These are phyloP conservation scores for Austrofundulus limnaeus DNA, from an alignment of 2,113 vertebrate genomes.

Conservation along the genomic window DNA sequence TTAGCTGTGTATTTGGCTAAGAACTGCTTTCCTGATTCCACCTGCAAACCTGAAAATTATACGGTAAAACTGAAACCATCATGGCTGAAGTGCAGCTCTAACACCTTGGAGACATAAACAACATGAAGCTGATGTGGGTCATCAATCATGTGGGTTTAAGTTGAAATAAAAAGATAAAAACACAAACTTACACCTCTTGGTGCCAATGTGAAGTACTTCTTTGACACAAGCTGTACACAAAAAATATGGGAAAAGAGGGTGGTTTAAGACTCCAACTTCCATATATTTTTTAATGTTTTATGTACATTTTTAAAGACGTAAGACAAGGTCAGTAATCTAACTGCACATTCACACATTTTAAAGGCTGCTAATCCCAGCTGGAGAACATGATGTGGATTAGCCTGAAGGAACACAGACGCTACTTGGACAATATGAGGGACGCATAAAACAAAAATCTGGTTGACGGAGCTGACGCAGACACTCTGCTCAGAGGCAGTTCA, in stretches of 20 bases:
- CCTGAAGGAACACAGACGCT: constrained; percentile 33
- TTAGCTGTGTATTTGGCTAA: not conserved
- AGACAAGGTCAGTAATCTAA: constrained; percentile 25
- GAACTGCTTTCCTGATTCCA: not conserved
- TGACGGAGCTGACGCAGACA: constrained; percentile 24
- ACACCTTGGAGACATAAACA: too few relatives aligned
- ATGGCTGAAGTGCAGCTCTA: too few relatives aligned
- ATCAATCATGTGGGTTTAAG: too few relatives aligned
- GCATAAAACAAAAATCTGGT: constrained; percentile 19
- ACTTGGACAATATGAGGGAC: not conserved
- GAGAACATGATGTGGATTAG: constrained; percentile 31
- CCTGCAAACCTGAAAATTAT: too few relatives aligned
- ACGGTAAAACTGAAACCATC: not conserved
- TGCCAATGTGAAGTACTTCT: too few relatives aligned
- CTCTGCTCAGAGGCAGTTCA: constrained; percentile 8
- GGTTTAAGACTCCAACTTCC: too few relatives aligned
- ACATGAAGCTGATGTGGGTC: too few relatives aligned
- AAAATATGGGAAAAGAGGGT: too few relatives aligned
- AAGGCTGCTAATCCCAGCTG: constrained; percentile 8
- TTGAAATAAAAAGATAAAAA: too few relatives aligned
- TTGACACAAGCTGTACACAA: too few relatives aligned
- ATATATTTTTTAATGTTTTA: not conserved
- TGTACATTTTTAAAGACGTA: not conserved
- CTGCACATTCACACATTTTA: constrained; percentile 2
- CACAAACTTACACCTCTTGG: too few relatives aligned